Evolutionary conservation across 2,113 vertebrate genomes (phyloP).

Genomic region (Gadus macrocephalus): DNA sequence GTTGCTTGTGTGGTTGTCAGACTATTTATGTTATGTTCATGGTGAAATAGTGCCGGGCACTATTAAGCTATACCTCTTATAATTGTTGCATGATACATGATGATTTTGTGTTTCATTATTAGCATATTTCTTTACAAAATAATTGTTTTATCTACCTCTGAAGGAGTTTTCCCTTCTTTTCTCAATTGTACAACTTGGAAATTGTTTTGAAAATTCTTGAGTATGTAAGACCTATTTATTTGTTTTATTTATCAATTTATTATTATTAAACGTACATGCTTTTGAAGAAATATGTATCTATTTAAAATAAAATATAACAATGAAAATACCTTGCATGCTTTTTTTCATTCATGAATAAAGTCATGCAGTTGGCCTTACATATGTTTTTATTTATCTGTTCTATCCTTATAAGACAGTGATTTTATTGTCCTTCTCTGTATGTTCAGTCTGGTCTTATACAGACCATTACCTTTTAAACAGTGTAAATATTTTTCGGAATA

Average conservation of each 20-base stretch:
- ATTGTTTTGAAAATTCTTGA: too few relatives aligned
- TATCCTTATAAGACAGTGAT: too few relatives aligned
- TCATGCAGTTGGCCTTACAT: too few relatives aligned
- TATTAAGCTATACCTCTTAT: neutral
- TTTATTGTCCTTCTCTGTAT: too few relatives aligned
- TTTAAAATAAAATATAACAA: too few relatives aligned
- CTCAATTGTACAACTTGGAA: neutral
- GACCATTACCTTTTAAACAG: too few relatives aligned
- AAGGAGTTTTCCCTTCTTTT: neutral
- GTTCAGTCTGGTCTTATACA: too few relatives aligned
- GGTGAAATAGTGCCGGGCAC: slow-evolving; percentile 5
- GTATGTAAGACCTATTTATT: neutral
- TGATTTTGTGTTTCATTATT: slow-evolving; percentile 8
- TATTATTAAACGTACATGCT: neutral
- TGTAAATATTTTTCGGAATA: too few relatives aligned
- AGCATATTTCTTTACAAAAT: neutral
- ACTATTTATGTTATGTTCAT: neutral
- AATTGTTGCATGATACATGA: slow-evolving; percentile 53
- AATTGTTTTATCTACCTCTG: neutral
- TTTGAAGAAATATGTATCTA: neutral
- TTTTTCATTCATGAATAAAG: too few relatives aligned
- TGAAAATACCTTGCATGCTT: too few relatives aligned
- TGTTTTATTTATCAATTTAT: slow-evolving; percentile 46
- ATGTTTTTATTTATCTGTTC: too few relatives aligned
- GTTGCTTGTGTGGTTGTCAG: neutral